Evolutionary conservation across 2,113 vertebrate genomes (phyloP).

Genomic region (Stercorarius parasiticus): DNA sequence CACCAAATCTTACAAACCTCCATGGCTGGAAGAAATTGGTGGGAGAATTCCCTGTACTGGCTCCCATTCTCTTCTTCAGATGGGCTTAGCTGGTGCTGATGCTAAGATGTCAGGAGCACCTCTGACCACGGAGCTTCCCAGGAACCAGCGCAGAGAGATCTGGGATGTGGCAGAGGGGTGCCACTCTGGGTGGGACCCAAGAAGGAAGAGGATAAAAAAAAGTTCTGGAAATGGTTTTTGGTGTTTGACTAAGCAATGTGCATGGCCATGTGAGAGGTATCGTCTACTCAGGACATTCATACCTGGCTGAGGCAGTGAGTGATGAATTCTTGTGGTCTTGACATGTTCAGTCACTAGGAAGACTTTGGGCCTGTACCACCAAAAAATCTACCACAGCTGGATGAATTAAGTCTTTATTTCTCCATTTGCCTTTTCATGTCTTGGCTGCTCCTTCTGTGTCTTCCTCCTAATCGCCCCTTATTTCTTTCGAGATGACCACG

Average conservation of each 20-base stretch:
- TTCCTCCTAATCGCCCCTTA: neutral
- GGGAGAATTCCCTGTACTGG: neutral
- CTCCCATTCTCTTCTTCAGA: neutral
- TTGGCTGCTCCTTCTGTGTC: neutral
- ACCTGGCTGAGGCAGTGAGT: neutral
- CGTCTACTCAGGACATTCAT: neutral
- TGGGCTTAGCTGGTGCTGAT: neutral
- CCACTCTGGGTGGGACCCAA: fast-evolving
- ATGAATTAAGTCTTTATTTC: neutral
- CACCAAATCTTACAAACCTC: neutral
- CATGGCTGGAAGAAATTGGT: neutral
- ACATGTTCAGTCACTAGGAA: neutral
- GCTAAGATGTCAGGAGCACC: neutral
- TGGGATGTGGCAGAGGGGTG: neutral
- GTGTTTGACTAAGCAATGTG: neutral
- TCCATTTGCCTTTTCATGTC: neutral
- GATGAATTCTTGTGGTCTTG: neutral
- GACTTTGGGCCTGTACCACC: neutral
- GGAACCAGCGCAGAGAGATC: neutral
- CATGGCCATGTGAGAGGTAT: neutral
- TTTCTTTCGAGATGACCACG: neutral
- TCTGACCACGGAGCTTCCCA: neutral
- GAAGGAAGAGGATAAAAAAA: neutral
- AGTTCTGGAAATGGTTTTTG: neutral
- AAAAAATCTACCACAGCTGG: neutral